Conservation (phyloP, 2,797 vertebrate species). For the Todus mexicanus region DNA sequence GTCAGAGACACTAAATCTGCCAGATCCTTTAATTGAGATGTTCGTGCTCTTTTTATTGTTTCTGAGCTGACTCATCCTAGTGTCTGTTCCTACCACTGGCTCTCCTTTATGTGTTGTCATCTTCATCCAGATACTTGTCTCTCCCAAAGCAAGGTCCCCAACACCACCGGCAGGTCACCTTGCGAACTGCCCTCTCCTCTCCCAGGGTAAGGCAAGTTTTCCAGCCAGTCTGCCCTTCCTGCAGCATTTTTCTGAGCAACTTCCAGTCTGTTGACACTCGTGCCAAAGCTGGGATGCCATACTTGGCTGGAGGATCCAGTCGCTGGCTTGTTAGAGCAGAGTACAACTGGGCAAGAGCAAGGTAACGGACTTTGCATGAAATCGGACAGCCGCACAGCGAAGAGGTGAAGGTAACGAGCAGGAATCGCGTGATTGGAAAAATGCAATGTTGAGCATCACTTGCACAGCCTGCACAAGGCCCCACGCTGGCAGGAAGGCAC, state of each 20-base stretch:
- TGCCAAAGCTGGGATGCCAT: rapidly evolving
- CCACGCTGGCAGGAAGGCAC: neutral
- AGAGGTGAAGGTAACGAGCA: neutral
- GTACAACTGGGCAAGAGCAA: rapidly evolving
- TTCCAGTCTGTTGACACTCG: neutral
- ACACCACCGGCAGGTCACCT: neutral
- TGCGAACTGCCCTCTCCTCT: neutral
- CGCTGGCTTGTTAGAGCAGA: rapidly evolving
- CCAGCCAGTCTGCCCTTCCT: neutral
- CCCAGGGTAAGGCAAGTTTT: neutral
- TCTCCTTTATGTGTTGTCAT: neutral
- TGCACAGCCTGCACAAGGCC: neutral
- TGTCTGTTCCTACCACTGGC: neutral
- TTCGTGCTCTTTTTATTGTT: neutral
- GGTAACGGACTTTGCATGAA: neutral
- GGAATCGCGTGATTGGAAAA: neutral
- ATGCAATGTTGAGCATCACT: neutral
- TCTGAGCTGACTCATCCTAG: neutral
- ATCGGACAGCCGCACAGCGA: neutral
- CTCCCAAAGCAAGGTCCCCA: rapidly evolving
- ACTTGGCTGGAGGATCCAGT: neutral
- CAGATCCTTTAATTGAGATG: neutral
- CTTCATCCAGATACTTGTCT: neutral
- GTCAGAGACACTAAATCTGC: neutral
- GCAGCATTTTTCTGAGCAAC: neutral